These are phyloP conservation scores for Eupithecia insigniata DNA, from an alignment of 2,888 invertebrate species.

Conservation along the genomic window DNA sequence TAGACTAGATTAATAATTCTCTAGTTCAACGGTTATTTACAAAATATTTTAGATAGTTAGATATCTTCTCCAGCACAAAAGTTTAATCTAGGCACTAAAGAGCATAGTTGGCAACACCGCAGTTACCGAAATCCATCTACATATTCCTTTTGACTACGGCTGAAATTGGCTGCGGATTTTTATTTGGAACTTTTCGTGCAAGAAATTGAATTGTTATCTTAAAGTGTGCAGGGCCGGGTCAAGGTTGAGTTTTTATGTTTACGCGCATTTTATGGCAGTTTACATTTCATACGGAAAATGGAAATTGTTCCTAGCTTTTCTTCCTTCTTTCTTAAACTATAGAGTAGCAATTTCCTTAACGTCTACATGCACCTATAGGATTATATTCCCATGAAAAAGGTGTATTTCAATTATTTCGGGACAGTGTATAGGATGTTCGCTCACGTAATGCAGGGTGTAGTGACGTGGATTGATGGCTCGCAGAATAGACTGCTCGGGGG, in stretches of 20 bases:
- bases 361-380: not conserved
- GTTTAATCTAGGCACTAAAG: conserved; percentile 13
- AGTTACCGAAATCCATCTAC: conserved; percentile 60
- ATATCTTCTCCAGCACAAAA: not conserved
- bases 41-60: not conserved
- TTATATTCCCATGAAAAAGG: conserved; percentile 4
- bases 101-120: conserved; percentile 22
- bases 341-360: not conserved
- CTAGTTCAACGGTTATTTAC: not conserved
- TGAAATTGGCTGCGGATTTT: conserved; percentile 62
- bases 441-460: conserved; percentile 15
- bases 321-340: not conserved
- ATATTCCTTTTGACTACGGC: conserved; percentile 61
- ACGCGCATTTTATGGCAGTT: conserved; percentile 24
- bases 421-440: conserved; percentile 11
- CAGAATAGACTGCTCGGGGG: conserved; percentile 65
- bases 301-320: not conserved
- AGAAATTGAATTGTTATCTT: conserved; percentile 50
- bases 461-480: conserved; percentile 66
- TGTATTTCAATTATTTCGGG: conserved; percentile 10
- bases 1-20: not conserved
- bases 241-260: conserved; percentile 26
- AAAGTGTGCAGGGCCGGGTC: conserved; percentile 36
- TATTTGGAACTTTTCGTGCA: conserved; percentile 57
- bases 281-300: conserved; percentile 13